Evolutionary conservation across 1,140 invertebrate species (phyloP).

Genomic region (Drosophila arizonae): DNA sequence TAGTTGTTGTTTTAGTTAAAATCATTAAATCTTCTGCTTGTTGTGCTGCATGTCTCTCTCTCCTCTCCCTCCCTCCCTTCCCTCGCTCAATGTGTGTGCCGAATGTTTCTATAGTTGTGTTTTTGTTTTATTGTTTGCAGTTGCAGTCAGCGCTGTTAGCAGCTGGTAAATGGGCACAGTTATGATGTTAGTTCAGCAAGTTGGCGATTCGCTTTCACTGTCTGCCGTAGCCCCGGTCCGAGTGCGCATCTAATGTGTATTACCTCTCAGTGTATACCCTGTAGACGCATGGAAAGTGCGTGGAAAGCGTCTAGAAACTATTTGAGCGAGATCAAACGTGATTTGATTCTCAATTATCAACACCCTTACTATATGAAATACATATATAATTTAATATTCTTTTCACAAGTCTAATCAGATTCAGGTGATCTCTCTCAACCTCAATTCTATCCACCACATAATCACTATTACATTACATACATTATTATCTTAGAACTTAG

Average conservation of each 20-base stretch:
- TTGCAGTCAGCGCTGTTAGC: slow-evolving; percentile 23
- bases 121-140: slow-evolving; percentile 32
- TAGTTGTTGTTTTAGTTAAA: slow-evolving; percentile 55
- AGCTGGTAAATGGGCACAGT: slow-evolving; percentile 40
- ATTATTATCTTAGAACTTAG: not conserved
- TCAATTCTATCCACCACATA: no score
- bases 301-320: not conserved
- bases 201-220: slow-evolving; percentile 43
- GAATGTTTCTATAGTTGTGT: slow-evolving; percentile 20
- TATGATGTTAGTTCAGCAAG: slow-evolving; percentile 33
- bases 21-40: slow-evolving; percentile 65
- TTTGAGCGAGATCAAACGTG: no score
- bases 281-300: not conserved
- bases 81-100: slow-evolving; percentile 8
- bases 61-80: not conserved
- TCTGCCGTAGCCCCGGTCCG: not conserved
- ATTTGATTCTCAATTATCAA: no score
- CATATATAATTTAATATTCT: no score
- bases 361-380: no score
- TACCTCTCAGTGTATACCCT: not conserved
- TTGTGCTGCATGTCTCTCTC: slow-evolving; percentile 20
- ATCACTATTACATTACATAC: no score
- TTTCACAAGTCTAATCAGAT: no score
- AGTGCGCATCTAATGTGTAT: slow-evolving; percentile 7
- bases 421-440: no score